Evolutionary conservation across 2,888 invertebrate genomes (phyloP), one percentile per base, ranked within the genome.

Genomic region (Steromphala cineraria): DNA sequence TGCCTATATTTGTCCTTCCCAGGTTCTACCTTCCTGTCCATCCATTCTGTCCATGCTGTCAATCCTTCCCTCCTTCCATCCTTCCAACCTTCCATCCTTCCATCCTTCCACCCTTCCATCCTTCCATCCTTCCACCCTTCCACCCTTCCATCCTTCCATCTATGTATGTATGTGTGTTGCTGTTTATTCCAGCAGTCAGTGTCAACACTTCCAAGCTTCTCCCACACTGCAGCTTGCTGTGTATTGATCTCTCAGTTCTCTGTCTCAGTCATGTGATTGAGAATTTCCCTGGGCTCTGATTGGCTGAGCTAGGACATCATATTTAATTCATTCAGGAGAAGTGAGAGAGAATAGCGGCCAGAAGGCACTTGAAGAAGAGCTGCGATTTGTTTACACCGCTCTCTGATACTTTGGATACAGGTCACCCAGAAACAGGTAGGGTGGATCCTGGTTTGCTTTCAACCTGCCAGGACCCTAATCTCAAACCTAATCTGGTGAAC

Each of bases 311-410:
- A 40, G 71, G 17, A 40, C 71, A 71, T 71, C 71, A 71, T 71
- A 71, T 71, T 71, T 71, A 71, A 71, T 71, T 71, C 71, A 71
- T 71, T 71, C 71, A 71, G 71, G 40, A 71, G 71, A 31, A 19
- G 36, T 71, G 71, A 71, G 71, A 71, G 36, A 31, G n/a, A 71
- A 36, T 71, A 71, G 71, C 31, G 36, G 36, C 71, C 36, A 71
- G 71, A 31, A 71, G 71, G 71, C 36, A 71, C 71, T 71, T 71
- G 71, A 36, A 71, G 36, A 71, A 56, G 28, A 31, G 46, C 46
- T 46, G 46, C 46, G 71, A 31, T 40, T 71, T 71, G 71, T 71
- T 71, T 71, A 71, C 36, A 36, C 71, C 36, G 36, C 28, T 46
- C 46, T 46, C 46, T 36, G n/a, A 36, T 71, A 36, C 10, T 40